A percentile compares a stretch with the other conserved stretches of the same genome.
phyloP scores from a whole-genome alignment of 2,888 invertebrate genomes.

The Lepidochitona cinerea region DNA sequence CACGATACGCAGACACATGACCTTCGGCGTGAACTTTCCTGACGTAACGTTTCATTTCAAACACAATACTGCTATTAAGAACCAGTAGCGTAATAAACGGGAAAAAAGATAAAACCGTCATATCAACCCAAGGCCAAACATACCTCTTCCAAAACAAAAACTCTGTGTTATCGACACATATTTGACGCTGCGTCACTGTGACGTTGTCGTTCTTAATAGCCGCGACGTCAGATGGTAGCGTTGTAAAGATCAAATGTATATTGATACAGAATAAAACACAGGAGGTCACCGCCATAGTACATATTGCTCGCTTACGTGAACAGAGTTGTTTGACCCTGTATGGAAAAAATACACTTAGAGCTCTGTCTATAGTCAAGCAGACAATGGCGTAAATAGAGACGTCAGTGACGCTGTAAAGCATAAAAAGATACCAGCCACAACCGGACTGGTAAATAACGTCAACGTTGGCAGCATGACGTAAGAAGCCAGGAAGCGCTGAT shows the following conservation, averaged over 20 bases:
- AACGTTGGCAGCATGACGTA: neutral
- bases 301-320: neutral
- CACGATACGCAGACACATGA: neutral
- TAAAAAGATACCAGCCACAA: neutral
- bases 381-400: neutral
- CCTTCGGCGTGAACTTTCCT: slow-evolving; percentile 2
- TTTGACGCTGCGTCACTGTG: neutral
- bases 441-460: neutral
- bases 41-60: neutral
- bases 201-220: neutral
- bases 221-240: neutral
- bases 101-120: neutral
- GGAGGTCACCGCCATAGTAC: neutral
- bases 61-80: neutral
- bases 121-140: neutral
- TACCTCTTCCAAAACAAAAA: neutral
- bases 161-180: neutral
- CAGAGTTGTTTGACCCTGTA: neutral
- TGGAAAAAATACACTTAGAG: neutral
- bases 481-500: neutral
- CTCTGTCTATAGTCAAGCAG: neutral
- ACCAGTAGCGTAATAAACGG: neutral
- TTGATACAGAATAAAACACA: neutral
- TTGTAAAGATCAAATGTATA: neutral
- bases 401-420: neutral